Evolutionary conservation across 2,797 vertebrate species (phyloP).

Genomic region (Tinamus major): DNA sequence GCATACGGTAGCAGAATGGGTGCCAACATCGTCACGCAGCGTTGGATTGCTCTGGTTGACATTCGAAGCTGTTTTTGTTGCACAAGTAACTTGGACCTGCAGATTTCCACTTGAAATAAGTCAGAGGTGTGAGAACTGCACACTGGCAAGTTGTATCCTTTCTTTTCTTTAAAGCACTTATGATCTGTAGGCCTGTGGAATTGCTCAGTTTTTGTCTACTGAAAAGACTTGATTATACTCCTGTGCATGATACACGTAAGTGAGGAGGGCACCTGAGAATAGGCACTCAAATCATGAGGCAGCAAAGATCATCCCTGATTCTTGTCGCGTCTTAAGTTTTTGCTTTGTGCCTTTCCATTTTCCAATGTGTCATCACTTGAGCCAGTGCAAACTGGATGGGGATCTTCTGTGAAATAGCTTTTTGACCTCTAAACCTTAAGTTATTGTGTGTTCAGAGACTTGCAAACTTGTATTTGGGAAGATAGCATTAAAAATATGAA

Average conservation of each 20-base stretch:
- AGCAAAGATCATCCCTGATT: background rate
- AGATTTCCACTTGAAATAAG: slow-evolving; percentile 1
- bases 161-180: background rate
- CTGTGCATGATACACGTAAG: background rate
- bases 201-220: background rate
- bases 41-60: slow-evolving; percentile 61
- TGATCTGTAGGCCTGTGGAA: background rate
- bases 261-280: background rate
- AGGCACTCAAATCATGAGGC: background rate
- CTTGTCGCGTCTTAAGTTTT: background rate
- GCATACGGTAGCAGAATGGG: slow-evolving; percentile 82
- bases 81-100: slow-evolving; percentile 40
- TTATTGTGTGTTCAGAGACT: background rate
- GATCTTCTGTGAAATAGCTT: background rate
- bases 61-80: slow-evolving; percentile 32
- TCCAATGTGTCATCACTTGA: background rate
- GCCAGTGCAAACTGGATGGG: background rate
- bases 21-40: background rate
- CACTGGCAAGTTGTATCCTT: background rate
- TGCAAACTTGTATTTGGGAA: background rate
- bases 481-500: background rate
- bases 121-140: background rate
- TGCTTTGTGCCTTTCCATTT: slow-evolving; percentile 43
- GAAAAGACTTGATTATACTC: slow-evolving; percentile 12
- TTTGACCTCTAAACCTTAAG: background rate